Base-by-base conservation (phyloP, 1,140 invertebrate species). In the Saxidomus purpurata region DNA sequence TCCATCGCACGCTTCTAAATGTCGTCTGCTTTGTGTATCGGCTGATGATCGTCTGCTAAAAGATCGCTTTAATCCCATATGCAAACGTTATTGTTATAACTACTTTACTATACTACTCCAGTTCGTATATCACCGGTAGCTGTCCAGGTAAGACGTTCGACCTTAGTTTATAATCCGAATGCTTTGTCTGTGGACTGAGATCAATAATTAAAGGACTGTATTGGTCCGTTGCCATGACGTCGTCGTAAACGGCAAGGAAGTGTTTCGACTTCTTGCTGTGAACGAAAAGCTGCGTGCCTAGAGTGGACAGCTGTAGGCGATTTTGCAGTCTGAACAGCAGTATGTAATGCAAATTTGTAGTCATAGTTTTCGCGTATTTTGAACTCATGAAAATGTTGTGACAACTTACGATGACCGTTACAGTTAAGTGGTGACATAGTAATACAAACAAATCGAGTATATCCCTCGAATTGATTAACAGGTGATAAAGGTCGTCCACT, bases 41-140 rank as follows among this genome's bases (percentile, higher is more conserved):
- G 4, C 6, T 55, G 52, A 47, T 47, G 43, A 8, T 47, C 43
- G 43, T 47, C 52, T 22, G 52, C 22, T 55, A 22, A 19, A 55
- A 22, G 6, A 3, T 55, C 15, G 15, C n/a, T 9, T n/a, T 63
- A 28, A 28, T 63, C n/a, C 8, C 19, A 8, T 28, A 25, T 11
- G 22, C 25, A 28, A 28, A 63, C 22, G n/a, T n/a, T n/a, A n/a
- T n/a, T n/a, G n/a, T n/a, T n/a, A n/a, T n/a, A n/a, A n/a, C n/a
- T n/a, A n/a, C n/a, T n/a, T n/a, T n/a, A 15, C 52, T 9, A 9
- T 28, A 25, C 25, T 63, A 63, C 59, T 63, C 59, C n/a, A 63
- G 59, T 63, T 63, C 59, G 59, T 63, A 63, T 63, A 63, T 63
- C 59, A 63, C 59, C 1, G 59, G 59, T 63, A 63, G 15, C n/a